These are phyloP conservation scores for Drosophila tsacasi DNA, from an alignment of 1,140 invertebrate genomes.

Conservation along the genomic window DNA sequence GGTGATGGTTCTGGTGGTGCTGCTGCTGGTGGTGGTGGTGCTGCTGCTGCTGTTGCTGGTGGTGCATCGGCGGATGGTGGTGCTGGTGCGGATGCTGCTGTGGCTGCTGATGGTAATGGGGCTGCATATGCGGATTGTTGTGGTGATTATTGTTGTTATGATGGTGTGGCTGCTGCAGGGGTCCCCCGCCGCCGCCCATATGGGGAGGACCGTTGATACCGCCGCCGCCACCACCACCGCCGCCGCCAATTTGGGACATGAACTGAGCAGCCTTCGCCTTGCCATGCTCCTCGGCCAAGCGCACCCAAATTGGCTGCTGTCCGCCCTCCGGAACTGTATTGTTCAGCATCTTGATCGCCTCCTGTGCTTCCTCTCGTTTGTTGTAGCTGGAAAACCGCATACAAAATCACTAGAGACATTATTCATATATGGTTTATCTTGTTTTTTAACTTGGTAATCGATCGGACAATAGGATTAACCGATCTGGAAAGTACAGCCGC, in stretches of 20 bases:
- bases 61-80: constrained; percentile 41
- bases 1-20: constrained; percentile 30
- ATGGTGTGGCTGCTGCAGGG: constrained; percentile 32
- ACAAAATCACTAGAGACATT: background rate
- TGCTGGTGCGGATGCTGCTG: constrained; percentile 48
- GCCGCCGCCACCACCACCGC: constrained; percentile 22
- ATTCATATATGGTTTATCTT: background rate
- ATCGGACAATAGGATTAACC: background rate
- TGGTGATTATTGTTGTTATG: constrained; percentile 43
- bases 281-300: constrained; percentile 95
- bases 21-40: constrained; percentile 40
- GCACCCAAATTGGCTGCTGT: constrained; percentile 92
- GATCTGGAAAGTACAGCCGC: no score
- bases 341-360: constrained; percentile 93
- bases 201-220: constrained; percentile 30
- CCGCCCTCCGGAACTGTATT: constrained; percentile 94
- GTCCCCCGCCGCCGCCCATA: constrained; percentile 41
- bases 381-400: constrained; percentile 87
- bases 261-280: constrained; percentile 91
- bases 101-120: constrained; percentile 32
- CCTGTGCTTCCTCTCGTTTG: constrained; percentile 94
- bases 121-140: constrained; percentile 42
- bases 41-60: constrained; percentile 29
- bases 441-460: background rate
- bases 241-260: constrained; percentile 55